Base-by-base conservation (phyloP, 2,888 invertebrate species). In the Eupithecia insigniata region DNA sequence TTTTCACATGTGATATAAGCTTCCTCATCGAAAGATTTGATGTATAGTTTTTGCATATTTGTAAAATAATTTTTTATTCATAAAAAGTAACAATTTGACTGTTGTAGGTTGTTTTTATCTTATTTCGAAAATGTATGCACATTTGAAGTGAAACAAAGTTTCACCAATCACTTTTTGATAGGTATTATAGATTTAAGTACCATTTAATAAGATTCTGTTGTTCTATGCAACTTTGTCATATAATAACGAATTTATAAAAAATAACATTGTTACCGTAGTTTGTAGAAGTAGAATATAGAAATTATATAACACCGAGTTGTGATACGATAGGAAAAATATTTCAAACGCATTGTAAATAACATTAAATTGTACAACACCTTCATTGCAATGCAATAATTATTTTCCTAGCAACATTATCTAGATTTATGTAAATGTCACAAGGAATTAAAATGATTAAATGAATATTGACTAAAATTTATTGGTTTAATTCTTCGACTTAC, bases 191-290 rank as follows among this genome's bases (percentile, higher is more conserved):
- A 83, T 74, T 74, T 91, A 88, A 89, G 89, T 80, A 79, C 87
- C 85, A 87, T 85, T 85, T 84, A 87, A 87, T 87, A 76, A 78
- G 79, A 82, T 72, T 76, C 76, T 80, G 87, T 89, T 90, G 87
- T 87, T 76, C 84, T 84, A 84, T 88, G 84, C 89, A 90, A 88
- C 85, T 84, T 64, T 75, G 84, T 89, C 90, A 88, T 89, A 88
- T 86, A 88, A 86, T 88, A 86, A 92, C 92, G 92, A 92, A 92
- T 92, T 92, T 92, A 93, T 90, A 87, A 88, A 87, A 87, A 86
- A 88, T 87, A 86, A 12, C 84, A 90, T 89, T 92, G 91, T 90
- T 92, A 90, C 89, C 87, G 88, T 92, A 92, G 92, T 91, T 80
- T 86, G 85, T 92, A 92, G 90, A 82, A 79, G 79, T 90, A 89